These are phyloP conservation scores for Sesamia inferens DNA, from an alignment of 2,888 invertebrate species.

Conservation along the genomic window DNA sequence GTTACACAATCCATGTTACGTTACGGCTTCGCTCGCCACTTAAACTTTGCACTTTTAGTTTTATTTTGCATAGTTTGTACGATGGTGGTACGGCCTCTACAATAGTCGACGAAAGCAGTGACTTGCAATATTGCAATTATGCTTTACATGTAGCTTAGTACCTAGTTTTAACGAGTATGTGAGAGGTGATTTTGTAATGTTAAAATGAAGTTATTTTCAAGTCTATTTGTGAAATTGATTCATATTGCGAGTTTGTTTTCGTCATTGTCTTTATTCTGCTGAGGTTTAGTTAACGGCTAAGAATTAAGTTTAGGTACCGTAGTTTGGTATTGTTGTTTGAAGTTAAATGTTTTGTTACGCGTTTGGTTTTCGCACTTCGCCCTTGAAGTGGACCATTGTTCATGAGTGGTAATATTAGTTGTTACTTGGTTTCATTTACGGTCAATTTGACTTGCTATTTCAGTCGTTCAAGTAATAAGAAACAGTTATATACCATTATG, in stretches of 20 bases:
- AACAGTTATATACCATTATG: too few relatives aligned
- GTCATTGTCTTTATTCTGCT: not conserved
- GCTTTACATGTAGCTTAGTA: constrained; percentile 15
- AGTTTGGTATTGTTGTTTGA: not conserved
- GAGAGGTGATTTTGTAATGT: constrained; percentile 23
- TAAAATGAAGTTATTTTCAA: constrained; percentile 8
- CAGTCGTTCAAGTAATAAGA: too few relatives aligned
- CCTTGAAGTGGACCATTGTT: too few relatives aligned
- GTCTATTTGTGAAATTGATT: constrained; percentile 11
- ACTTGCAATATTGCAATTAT: constrained; percentile 18
- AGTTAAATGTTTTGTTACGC: too few relatives aligned
- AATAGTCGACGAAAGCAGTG: constrained; percentile 9
- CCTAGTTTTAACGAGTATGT: constrained; percentile 11
- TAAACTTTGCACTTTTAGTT: constrained; percentile 55
- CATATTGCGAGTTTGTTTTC: constrained; percentile 2
- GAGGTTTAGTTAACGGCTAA: not conserved
- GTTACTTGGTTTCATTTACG: not conserved
- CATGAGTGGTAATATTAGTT: not conserved
- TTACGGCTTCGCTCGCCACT: constrained; percentile 6
- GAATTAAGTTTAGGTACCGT: not conserved
- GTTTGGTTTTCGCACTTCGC: too few relatives aligned
- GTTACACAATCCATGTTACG: constrained; percentile 43
- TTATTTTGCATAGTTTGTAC: constrained; percentile 29
- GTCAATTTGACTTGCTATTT: too few relatives aligned
- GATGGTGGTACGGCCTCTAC: constrained; percentile 15